These are phyloP conservation scores for Ovis aries DNA, from an alignment of 2,113 vertebrate genomes.

Conservation along the genomic window ARS-UI_Ramb_v3.0 NC_056080.1:15589501-15590000, in stretches of 20 bases:
- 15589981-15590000: background rate
- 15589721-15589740: background rate
- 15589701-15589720: background rate
- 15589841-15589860: background rate
- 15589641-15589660: background rate
- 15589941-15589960: background rate
- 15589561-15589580: background rate
- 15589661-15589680: background rate
- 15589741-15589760: background rate
- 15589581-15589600: background rate
- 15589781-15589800: background rate
- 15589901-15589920: background rate
- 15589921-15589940: background rate
- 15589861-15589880: background rate
- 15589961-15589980: background rate
- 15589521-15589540: background rate
- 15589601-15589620: background rate
- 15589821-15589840: background rate
- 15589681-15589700: background rate
- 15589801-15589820: background rate
- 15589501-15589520: background rate
- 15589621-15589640: constrained; percentile 14
- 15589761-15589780: background rate
- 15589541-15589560: background rate
- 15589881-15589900: background rate